Conservation (phyloP, 2,888 invertebrate species). For the Platycheirus albimanus region DNA sequence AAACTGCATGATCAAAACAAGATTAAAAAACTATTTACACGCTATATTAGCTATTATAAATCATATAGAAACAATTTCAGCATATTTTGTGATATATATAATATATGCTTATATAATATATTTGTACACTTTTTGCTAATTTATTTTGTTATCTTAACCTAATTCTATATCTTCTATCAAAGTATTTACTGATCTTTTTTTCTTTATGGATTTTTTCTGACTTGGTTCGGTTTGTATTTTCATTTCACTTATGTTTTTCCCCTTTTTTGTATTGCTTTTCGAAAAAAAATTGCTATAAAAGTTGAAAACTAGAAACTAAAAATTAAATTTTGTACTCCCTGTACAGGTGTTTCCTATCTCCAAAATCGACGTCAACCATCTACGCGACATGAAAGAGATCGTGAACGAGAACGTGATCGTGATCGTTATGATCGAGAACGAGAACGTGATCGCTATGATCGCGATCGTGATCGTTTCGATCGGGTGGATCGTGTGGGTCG, state of each 20-base stretch:
- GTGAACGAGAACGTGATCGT: conserved; percentile 78
- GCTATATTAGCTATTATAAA: no score
- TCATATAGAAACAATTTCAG: no score
- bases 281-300: conserved; percentile 60
- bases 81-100: no score
- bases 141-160: conserved; percentile 70
- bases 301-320: conserved; percentile 19
- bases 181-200: conserved; percentile 58
- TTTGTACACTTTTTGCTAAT: conserved; percentile 45
- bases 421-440: conserved; percentile 77
- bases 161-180: conserved; percentile 41
- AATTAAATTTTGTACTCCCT: neutral
- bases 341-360: conserved; percentile 82
- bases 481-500: conserved; percentile 60
- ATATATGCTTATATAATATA: conserved; percentile 48
- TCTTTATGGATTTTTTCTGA: no score
- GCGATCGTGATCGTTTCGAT: conserved; percentile 77
- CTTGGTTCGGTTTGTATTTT: conserved; percentile 61
- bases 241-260: conserved; percentile 48
- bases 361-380: conserved; percentile 81
- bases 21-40: conserved; percentile 53
- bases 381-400: conserved; percentile 79
- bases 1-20: no score
- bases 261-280: conserved; percentile 51
- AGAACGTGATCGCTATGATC: conserved; percentile 77